Percentiles rank a stretch among this genome's conserved stretches.
Evolutionary conservation across 2,888 invertebrate genomes (phyloP).

Genomic region (Phaonia tiefii): DNA sequence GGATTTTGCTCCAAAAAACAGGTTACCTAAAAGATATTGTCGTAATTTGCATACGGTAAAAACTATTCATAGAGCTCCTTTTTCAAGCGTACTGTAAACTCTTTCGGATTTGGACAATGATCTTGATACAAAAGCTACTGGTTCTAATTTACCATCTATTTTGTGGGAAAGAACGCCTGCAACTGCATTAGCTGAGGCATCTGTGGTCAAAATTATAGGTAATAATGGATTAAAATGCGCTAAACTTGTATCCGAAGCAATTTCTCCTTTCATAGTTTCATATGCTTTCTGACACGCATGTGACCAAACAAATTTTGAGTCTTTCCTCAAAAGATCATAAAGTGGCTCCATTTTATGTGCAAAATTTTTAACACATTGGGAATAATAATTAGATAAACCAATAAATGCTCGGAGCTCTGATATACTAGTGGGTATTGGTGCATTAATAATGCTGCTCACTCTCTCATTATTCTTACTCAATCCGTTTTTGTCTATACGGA

Average conservation of each 20-base stretch:
- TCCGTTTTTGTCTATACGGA: conserved; percentile 40
- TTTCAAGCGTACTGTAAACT: conserved; percentile 37
- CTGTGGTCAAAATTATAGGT: conserved; percentile 31
- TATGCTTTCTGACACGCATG: conserved; percentile 27
- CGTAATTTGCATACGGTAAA: not conserved
- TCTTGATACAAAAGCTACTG: conserved; percentile 65
- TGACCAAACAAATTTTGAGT: conserved; percentile 39
- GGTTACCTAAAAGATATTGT: conserved; percentile 13
- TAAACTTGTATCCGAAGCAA: conserved; percentile 29
- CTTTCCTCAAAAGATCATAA: conserved; percentile 47
- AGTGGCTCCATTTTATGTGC: conserved; percentile 49
- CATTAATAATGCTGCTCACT: conserved; percentile 30
- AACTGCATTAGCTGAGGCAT: conserved; percentile 25
- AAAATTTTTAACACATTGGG: conserved; percentile 51
- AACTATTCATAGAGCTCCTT: conserved; percentile 1
- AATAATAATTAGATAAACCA: conserved; percentile 49
- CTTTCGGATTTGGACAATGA: conserved; percentile 32
- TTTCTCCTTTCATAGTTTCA: conserved; percentile 33
- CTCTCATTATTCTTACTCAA: conserved; percentile 30
- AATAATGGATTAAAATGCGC: conserved; percentile 37
- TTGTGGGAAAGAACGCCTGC: conserved; percentile 38
- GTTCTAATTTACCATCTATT: conserved; percentile 43
- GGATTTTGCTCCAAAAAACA: no score
- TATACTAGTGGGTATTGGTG: conserved; percentile 35
- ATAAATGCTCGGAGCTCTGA: conserved; percentile 36